Evolutionary conservation across 2,113 vertebrate genomes (phyloP).

Genomic region (Grammomys dolichurus): DNA sequence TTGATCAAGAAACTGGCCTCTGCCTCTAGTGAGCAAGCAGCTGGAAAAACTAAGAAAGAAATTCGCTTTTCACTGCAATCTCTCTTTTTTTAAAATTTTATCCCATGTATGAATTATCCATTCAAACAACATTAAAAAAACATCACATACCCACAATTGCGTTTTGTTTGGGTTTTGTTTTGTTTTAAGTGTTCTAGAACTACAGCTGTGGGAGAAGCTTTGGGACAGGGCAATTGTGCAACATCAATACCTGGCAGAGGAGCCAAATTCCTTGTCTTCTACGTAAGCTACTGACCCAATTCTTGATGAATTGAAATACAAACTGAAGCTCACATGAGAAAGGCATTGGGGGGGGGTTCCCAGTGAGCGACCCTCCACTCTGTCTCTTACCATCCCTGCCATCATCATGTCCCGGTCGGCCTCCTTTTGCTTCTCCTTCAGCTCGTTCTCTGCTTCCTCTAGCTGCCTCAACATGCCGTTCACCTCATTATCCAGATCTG

Average conservation of each 20-base stretch:
- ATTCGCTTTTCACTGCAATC: background rate
- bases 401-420: constrained; percentile 97
- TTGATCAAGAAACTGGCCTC: background rate
- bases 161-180: background rate
- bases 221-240: constrained; percentile 26
- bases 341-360: background rate
- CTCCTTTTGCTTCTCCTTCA: constrained; percentile 91
- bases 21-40: background rate
- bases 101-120: constrained; percentile 8
- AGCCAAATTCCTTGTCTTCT: constrained; percentile 54
- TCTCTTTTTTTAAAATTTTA: background rate
- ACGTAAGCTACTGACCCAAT: constrained; percentile 43
- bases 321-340: background rate
- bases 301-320: background rate
- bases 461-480: constrained; percentile 93
- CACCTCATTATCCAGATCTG: constrained; percentile 92
- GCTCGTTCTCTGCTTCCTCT: constrained; percentile 91
- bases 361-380: background rate
- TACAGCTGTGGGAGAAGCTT: constrained; percentile 12
- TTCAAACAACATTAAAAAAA: constrained; percentile 40
- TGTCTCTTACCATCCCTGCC: constrained; percentile 92
- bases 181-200: constrained; percentile 26
- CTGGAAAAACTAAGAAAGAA: background rate
- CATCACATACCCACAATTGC: background rate
- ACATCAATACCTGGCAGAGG: constrained; percentile 10